Conservation (phyloP, 1,140 invertebrate species). For the Parasteatoda tepidariorum region DNA sequence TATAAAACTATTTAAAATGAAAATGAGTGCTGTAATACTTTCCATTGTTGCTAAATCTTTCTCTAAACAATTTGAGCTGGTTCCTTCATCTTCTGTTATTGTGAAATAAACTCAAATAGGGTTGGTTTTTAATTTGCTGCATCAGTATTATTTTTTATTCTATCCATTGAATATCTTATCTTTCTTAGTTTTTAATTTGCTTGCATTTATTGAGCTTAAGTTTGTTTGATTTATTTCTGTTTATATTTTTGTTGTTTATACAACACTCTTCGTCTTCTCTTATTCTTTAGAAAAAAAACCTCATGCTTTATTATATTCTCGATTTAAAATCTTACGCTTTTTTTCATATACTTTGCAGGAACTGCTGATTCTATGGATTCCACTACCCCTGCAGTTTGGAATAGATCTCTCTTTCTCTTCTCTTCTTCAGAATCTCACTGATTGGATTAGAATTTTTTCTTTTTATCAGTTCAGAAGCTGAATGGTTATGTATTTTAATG, state of each 20-base stretch:
- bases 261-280: not conserved
- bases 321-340: constrained; percentile 1
- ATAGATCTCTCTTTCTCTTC: constrained; percentile 34
- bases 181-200: too few relatives aligned
- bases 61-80: too few relatives aligned
- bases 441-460: constrained; percentile 22
- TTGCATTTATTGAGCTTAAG: not conserved
- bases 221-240: not conserved
- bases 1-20: too few relatives aligned
- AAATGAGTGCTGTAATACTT: too few relatives aligned
- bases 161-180: too few relatives aligned
- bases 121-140: too few relatives aligned
- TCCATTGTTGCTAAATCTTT: too few relatives aligned
- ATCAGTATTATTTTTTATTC: too few relatives aligned
- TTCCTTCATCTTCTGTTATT: too few relatives aligned
- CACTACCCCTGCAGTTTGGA: constrained; percentile 31
- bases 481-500: too few relatives aligned
- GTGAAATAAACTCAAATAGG: too few relatives aligned
- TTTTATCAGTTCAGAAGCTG: too few relatives aligned
- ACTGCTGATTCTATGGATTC: constrained; percentile 5
- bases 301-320: not conserved
- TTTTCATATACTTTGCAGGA: constrained; percentile 50
- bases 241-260: constrained; percentile 10
- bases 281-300: constrained; percentile 8
- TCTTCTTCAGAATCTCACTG: constrained; percentile 45